Conservation (phyloP, 2,113 vertebrate genomes). For the Perca flavescens region DNA sequence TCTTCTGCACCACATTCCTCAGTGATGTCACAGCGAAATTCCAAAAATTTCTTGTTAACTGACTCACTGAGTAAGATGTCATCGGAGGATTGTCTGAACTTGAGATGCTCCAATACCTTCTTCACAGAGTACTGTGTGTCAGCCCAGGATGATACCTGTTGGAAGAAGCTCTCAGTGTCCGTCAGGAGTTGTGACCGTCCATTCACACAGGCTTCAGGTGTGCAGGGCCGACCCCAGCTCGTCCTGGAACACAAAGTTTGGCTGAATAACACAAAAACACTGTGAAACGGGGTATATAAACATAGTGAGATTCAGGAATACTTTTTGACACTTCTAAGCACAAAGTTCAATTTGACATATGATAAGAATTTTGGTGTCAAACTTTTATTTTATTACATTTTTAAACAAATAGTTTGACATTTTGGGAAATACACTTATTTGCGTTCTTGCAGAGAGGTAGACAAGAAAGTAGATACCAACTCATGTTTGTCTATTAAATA, state of each 20-base stretch:
- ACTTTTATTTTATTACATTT: neutral
- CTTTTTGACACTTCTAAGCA: neutral
- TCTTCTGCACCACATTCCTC: conserved; percentile 61
- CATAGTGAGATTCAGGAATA: no score
- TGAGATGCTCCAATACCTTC: conserved; percentile 53
- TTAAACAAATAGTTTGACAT: neutral
- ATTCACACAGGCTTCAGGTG: neutral
- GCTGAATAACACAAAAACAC: neutral
- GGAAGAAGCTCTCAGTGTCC: neutral
- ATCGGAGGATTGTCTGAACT: neutral
- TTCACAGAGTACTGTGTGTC: conserved; percentile 47
- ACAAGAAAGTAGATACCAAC: neutral
- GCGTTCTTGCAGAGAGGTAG: neutral
- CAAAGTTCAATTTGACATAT: neutral
- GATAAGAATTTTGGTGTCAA: neutral
- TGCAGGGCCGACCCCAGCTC: neutral
- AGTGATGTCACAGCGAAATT: conserved; percentile 62
- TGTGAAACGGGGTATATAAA: no score
- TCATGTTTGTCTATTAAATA: neutral
- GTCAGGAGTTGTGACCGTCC: neutral
- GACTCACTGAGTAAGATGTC: conserved; percentile 28
- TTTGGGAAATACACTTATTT: neutral
- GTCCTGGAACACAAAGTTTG: conserved; percentile 29
- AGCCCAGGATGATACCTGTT: conserved; percentile 51
- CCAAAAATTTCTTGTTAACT: conserved; percentile 57